Evolutionary conservation across 2,888 invertebrate species (phyloP).

Genomic region (Machimus rusticus): DNA sequence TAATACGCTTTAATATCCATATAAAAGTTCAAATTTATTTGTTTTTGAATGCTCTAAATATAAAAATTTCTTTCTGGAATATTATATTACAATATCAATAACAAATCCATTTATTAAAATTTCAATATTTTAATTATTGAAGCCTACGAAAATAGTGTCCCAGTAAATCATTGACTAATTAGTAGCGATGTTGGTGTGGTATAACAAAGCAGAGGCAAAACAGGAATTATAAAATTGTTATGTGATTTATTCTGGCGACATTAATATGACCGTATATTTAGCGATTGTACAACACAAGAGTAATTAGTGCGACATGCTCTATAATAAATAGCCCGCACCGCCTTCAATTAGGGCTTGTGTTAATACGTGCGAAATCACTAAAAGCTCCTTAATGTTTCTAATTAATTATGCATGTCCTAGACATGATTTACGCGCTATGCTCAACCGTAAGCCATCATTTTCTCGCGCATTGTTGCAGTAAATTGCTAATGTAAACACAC

Average conservation of each 20-base stretch:
- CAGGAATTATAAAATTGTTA: background rate
- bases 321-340: background rate
- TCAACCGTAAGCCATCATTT: background rate
- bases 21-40: too few relatives aligned
- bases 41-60: background rate
- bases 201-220: background rate
- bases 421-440: background rate
- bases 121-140: background rate
- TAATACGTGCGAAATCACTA: background rate
- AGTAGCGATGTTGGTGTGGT: background rate
- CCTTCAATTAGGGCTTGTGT: background rate
- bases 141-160: background rate
- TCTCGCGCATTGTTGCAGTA: background rate
- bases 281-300: background rate
- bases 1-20: too few relatives aligned
- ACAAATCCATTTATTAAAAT: background rate
- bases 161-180: background rate
- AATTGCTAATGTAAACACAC: background rate
- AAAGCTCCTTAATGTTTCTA: conserved; percentile 19
- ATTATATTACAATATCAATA: background rate
- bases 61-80: background rate
- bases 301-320: background rate
- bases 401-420: background rate
- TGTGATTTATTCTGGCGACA: background rate
- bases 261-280: background rate